Percentiles rank a stretch among this genome's conserved stretches.
Conservation (phyloP, 2,797 vertebrate genomes). For the Mionectes olivaceus region DNA sequence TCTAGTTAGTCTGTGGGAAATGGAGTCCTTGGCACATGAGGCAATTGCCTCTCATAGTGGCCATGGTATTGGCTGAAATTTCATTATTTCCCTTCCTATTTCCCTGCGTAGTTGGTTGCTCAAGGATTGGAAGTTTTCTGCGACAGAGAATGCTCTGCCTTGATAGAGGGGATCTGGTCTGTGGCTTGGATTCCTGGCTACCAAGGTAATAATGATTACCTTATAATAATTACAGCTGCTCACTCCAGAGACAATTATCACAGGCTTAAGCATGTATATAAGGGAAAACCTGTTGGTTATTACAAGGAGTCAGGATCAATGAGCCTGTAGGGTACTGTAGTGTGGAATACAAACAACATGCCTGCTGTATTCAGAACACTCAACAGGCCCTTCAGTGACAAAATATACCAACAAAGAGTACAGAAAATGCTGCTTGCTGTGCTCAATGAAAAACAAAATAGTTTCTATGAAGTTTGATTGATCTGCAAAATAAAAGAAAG, state of each 20-base stretch:
- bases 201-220: not conserved
- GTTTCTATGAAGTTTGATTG: not conserved
- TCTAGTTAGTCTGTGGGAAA: not conserved
- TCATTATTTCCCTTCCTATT: not conserved
- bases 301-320: not conserved
- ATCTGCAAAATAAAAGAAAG: not conserved
- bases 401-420: not conserved
- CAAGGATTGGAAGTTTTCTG: not conserved
- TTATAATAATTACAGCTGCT: not conserved
- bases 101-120: not conserved
- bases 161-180: not conserved
- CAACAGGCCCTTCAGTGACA: not conserved
- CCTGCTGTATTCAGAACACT: not conserved
- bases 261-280: fast-evolving
- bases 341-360: not conserved
- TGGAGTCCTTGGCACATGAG: not conserved
- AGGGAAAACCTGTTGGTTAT: not conserved
- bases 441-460: not conserved
- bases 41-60: not conserved
- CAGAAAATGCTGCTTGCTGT: not conserved
- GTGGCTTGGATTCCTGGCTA: not conserved
- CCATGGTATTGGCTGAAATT: fast-evolving
- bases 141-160: not conserved
- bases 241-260: not conserved
- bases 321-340: not conserved